phyloP scores from a whole-genome alignment of 2,888 invertebrate genomes.

The Drosophila quasianomalipes region DNA sequence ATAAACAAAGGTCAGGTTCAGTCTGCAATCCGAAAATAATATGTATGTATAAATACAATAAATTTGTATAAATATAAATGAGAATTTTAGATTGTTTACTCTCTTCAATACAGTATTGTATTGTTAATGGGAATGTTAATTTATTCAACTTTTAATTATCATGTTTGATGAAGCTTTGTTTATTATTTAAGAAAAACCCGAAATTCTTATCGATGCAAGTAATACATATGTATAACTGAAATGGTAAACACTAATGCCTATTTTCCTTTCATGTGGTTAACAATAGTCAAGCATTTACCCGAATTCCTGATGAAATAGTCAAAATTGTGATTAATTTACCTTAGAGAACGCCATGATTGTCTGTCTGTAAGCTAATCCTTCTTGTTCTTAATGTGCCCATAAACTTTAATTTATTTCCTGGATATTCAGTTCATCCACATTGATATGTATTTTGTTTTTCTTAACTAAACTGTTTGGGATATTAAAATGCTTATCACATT shows the following conservation, averaged over 20 bases:
- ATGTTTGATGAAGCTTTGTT: background rate
- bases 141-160: constrained; percentile 1
- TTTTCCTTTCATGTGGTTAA: background rate
- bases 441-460: background rate
- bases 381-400: too few species aligned
- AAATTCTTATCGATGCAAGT: background rate
- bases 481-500: constrained; percentile 22
- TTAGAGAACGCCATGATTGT: background rate
- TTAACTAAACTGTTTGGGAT: constrained; percentile 3
- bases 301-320: background rate
- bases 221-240: background rate
- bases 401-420: constrained; percentile 8
- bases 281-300: background rate
- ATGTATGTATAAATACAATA: background rate
- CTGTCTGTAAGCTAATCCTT: background rate
- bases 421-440: background rate
- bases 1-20: constrained; percentile 36
- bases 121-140: constrained; percentile 12
- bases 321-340: background rate
- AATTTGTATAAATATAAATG: constrained; percentile 1
- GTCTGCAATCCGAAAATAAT: constrained; percentile 6
- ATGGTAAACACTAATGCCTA: background rate
- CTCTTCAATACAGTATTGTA: constrained; percentile 1
- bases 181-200: background rate
- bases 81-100: constrained; percentile 3